A percentile compares a stretch with the other conserved stretches of the same genome.
Conservation (phyloP, 2,888 invertebrate genomes). For the Clepsis dumicolana region DNA sequence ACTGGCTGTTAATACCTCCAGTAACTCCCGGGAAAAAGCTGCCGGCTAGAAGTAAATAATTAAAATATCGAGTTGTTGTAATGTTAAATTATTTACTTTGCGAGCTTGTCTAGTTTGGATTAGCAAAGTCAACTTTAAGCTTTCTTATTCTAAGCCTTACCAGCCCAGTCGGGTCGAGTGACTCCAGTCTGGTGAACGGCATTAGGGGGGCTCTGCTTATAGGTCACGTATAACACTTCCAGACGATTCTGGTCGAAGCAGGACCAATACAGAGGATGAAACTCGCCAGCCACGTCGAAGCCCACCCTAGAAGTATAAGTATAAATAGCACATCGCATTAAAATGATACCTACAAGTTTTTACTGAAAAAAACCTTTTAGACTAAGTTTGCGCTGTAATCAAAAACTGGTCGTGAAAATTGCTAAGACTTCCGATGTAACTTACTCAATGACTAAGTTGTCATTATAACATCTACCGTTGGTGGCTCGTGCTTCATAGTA, state of each 20-base stretch:
- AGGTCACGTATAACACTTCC: slow-evolving; percentile 83
- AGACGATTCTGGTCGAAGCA: slow-evolving; percentile 83
- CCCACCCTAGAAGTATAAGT: slow-evolving; percentile 74
- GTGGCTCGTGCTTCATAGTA: slow-evolving; percentile 72
- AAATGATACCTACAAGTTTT: too few relatives aligned
- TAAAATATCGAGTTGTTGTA: background rate
- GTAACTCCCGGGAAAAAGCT: slow-evolving; percentile 77
- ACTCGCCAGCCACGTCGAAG: slow-evolving; percentile 74
- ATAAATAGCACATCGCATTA: too few relatives aligned
- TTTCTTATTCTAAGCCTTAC: slow-evolving; percentile 52
- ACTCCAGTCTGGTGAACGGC: slow-evolving; percentile 78
- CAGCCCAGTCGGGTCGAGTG: slow-evolving; percentile 77
- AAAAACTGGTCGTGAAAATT: too few relatives aligned
- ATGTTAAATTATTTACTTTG: background rate
- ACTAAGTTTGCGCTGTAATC: too few relatives aligned
- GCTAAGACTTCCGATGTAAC: slow-evolving; percentile 24
- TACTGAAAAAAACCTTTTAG: background rate
- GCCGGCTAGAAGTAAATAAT: slow-evolving; percentile 64
- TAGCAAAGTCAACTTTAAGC: background rate
- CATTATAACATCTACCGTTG: slow-evolving; percentile 69
- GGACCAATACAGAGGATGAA: slow-evolving; percentile 78
- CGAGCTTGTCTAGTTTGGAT: background rate
- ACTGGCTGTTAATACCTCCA: slow-evolving; percentile 63
- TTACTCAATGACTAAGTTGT: slow-evolving; percentile 75
- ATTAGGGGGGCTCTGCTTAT: slow-evolving; percentile 76